A percentile compares a stretch with the other conserved stretches of the same genome.
Evolutionary conservation across 2,113 vertebrate species (phyloP).

Genomic region (Chaetodon auriga): DNA sequence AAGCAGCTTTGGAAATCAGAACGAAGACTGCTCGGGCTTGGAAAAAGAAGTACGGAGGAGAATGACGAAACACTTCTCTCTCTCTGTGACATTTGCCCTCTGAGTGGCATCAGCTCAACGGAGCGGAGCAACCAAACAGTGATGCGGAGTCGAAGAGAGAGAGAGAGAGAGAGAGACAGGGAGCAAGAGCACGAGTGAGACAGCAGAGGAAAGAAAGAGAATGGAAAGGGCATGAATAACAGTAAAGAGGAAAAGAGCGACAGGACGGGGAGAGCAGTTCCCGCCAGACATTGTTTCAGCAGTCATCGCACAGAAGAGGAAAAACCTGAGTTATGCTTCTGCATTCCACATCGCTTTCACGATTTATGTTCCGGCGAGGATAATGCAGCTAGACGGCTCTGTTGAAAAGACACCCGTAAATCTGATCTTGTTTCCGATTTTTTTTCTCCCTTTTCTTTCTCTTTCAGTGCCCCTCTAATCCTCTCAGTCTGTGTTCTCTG

Average conservation of each 20-base stretch:
- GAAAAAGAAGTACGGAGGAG: conserved; percentile 44
- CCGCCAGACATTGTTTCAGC: conserved; percentile 67
- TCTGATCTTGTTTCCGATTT: conserved; percentile 80
- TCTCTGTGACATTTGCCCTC: conserved; percentile 75
- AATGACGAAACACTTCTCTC: conserved; percentile 63
- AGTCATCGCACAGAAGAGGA: conserved; percentile 63
- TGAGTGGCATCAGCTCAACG: conserved; percentile 68
- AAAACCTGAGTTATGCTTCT: conserved; percentile 79
- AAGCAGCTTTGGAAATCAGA: conserved; percentile 51
- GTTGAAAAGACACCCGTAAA: conserved; percentile 83
- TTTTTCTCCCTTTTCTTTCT: conserved; percentile 40
- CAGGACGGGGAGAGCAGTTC: conserved; percentile 59
- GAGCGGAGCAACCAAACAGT: conserved; percentile 62
- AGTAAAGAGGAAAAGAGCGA: conserved; percentile 54
- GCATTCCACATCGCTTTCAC: conserved; percentile 68
- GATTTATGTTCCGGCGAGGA: conserved; percentile 80
- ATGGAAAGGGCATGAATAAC: conserved; percentile 56
- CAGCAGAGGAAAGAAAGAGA: conserved; percentile 25
- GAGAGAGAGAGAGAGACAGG: conserved; percentile 18
- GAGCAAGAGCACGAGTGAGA: conserved; percentile 28
- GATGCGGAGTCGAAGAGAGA: conserved; percentile 50
- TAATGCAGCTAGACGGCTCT: conserved; percentile 78
- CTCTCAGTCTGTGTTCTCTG: conserved; percentile 47
- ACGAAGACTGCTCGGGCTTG: conserved; percentile 32
- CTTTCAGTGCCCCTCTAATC: conserved; percentile 54